Percentiles rank a stretch among this genome's conserved stretches.
phyloP scores from a whole-genome alignment of 2,797 vertebrate genomes.

The Spheniscus humboldti region DNA sequence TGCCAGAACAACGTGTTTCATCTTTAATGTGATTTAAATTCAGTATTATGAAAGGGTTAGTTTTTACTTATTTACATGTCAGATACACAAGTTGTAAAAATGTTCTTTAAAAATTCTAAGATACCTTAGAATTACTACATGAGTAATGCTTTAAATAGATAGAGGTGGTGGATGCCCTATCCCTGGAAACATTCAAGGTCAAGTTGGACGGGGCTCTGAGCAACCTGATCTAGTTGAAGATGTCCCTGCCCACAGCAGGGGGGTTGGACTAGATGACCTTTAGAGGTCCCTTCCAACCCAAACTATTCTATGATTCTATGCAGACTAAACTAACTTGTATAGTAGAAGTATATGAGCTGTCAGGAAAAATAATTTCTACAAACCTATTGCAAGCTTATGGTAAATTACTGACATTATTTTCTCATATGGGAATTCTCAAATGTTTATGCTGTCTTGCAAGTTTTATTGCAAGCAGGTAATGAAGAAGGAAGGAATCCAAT shows the following conservation, averaged over 20 bases:
- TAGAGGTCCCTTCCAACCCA: no score
- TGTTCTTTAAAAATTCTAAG: background rate
- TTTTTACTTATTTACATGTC: background rate
- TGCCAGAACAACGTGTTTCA: background rate
- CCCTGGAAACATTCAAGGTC: no score
- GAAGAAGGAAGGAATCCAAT: conserved; percentile 71
- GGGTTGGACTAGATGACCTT: no score
- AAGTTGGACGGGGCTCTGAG: no score
- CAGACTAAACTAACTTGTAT: conserved; percentile 12
- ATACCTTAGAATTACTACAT: background rate
- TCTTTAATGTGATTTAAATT: background rate
- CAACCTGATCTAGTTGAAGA: no score
- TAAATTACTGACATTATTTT: conserved; percentile 58
- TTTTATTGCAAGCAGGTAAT: conserved; percentile 65
- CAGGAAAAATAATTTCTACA: conserved; percentile 43
- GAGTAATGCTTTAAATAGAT: conserved; percentile 44
- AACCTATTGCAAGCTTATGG: conserved; percentile 31
- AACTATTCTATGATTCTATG: no score
- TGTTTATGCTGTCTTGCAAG: conserved; percentile 65
- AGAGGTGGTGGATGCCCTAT: background rate
- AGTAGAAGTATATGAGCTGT: conserved; percentile 17
- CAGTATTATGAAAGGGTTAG: background rate
- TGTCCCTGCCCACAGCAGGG: no score
- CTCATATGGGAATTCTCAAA: conserved; percentile 57
- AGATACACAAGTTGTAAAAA: background rate